A percentile compares a stretch with the other conserved stretches of the same genome.
Conservation (phyloP, 2,888 invertebrate genomes). For the Lithophane ornitopus region DNA sequence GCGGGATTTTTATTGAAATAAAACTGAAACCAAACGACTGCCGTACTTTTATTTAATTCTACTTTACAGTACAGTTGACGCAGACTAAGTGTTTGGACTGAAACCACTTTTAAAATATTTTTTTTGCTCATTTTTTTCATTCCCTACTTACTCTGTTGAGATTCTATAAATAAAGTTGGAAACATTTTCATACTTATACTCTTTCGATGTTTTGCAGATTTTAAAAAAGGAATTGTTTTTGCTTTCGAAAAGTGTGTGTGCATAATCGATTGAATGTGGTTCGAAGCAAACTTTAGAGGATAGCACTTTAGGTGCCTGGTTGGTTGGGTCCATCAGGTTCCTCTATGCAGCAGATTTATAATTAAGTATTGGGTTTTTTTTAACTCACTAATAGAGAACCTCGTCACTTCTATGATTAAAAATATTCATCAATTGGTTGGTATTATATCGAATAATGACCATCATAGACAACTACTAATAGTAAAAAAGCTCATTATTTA, state of each 20-base stretch:
- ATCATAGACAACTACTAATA: no score
- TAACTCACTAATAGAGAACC: no score
- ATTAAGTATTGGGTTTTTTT: no score
- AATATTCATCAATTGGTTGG: no score
- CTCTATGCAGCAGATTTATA: neutral
- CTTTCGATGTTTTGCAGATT: neutral
- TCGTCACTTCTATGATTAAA: no score
- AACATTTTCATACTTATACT: neutral
- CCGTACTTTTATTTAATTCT: constrained; percentile 27
- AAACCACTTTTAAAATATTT: constrained; percentile 22
- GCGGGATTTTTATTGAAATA: constrained; percentile 20
- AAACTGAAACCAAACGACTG: constrained; percentile 9
- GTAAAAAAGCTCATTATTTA: no score
- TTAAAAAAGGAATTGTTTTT: neutral
- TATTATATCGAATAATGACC: no score
- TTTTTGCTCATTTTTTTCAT: neutral
- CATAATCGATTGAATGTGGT: neutral
- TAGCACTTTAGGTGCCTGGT: neutral
- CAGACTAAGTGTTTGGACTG: constrained; percentile 25
- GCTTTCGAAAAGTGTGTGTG: neutral
- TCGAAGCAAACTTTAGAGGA: neutral
- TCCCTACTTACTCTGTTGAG: no score
- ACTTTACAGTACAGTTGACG: constrained; percentile 1
- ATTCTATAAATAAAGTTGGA: no score
- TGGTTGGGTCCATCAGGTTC: no score